Base-by-base conservation (phyloP, 1,140 invertebrate species). In the Diprion similis region DNA sequence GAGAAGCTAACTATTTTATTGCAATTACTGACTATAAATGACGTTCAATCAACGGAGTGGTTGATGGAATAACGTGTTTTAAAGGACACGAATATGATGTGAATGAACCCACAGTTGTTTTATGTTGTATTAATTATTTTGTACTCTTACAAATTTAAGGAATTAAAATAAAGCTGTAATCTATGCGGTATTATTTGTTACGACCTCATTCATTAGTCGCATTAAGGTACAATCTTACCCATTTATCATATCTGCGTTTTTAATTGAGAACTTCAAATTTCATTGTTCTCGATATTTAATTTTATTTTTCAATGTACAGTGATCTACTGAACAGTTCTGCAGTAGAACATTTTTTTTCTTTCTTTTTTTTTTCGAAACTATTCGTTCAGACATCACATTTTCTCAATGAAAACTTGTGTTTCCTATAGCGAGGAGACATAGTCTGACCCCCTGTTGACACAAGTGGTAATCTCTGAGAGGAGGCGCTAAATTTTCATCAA, bases 401-500 rank as follows among this genome's bases (percentile, higher is more conserved):
- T 37, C 2, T 37, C 6, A 37, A 37, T 37, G 6, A 8, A 59
- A 71, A 59, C 51, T 59, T 19, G 75, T 78, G 75, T 95, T 95
- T 68, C 94, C 94, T 73, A 91, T 85, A 71, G 91, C 85, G 1
- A 95, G 85, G 80, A 92, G 91, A 76, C 94, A 95, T 65, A 93
- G 90, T 80, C 94, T 92, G 11, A 95, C 87, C 19, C 93, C 92
- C 87, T 97, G 94, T 76, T 96, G 94, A 79, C 93, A 95, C 65
- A 95, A 87, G 83, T 95, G 94, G 83, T 94, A 95, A 78, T 96
- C 95, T 80, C 89, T 91, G 77, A 95, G 95, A 0, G 95, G 95
- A 10, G 94, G 91, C 13, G 91, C 90, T 15, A 97, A 81, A 10
- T 91, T 91, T 66, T 91, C 88, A 71, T 95, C 93, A 75, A 96